Base-by-base conservation (phyloP, 1,140 invertebrate species). In the Cyrtorhinus lividipennis region DNA sequence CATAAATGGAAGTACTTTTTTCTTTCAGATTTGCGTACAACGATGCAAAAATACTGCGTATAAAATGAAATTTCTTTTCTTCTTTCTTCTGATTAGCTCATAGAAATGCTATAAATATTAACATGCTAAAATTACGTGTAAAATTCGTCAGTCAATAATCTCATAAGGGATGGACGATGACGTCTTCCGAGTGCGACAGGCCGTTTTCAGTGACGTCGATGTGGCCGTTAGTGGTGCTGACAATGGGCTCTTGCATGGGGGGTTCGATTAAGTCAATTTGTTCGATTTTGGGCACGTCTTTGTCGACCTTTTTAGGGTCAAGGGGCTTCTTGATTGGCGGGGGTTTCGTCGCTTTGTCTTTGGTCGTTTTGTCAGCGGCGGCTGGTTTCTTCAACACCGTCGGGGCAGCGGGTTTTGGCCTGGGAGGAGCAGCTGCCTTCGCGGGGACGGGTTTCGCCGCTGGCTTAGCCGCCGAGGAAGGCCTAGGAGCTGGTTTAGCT, bases 201-300 rank as follows among this genome's bases (percentile, higher is more conserved):
- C 64, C 63, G 61, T 66, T 64, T 30, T 62, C 58, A 20, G 60
- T 46, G n/a, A 64, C 27, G 10, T 61, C 53, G 23, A 59, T 48
- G 58, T 64, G 64, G 8, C 66, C 66, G 44, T 66, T 66, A 1
- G 48, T 53, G 1, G 66, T 66, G 22, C 62, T 66, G 18, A 66
- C 57, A 23, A 62, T 26, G 2, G 24, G 20, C 44, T 64, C 66
- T 48, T 66, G 66, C 24, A 56, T 59, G 24, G 58, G 45, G 13
- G 13, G 27, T 15, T 24, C 38, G 18, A 60, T 56, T 10, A 61
- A 22, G 10, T 56, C 58, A 8, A 56, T 63, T 24, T 61, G 46
- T 61, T 66, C 58, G 24, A 46, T 61, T 26, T 48, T 26, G 2
- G 44, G 12, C 18, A 38, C 30, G 44, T 63, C 62, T 24, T 64